Evolutionary conservation across 35 echinoderm and acorn worm genomes (phyloP), one percentile per base, ranked within the genome.

Genomic region (Nesometra sesokonis): DNA sequence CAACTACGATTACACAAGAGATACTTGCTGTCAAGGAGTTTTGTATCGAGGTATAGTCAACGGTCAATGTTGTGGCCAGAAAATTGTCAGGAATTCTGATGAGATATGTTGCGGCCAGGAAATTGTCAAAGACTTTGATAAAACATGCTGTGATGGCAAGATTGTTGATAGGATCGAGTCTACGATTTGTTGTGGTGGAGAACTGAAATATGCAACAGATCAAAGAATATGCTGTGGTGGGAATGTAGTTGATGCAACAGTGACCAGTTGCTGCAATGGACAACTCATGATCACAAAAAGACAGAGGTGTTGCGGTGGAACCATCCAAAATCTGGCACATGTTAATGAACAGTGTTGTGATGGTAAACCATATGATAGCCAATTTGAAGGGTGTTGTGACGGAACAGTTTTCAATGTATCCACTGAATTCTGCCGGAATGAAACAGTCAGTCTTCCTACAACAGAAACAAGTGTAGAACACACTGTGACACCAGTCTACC

Each of bases 1-100:
- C 13, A 89, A 46, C 30, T 89, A 89, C 29, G 36, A 77, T 0
- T 47, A 30, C 36, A 82, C 87, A 5, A 78, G 35, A 35, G 81
- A 89, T 29, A 88, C 87, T 0, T 89, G 87, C 27, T 95, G 93
- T 46, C 83, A 85, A 32, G 93, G 93, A 29, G 57, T 88, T 23
- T 36, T 78, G 29, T 90, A 95, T 39, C 81, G 35, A 21, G 57
- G 31, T 15, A 43, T 89, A 33, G 46, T 32, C 7, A 47, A 47
- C 11, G 93, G 93, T 8, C 79, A 90, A 33, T 93, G 92, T 37
- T 93, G 92, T 32, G 88, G 92, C 1, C 80, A 87, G n/a, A 43
- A 37, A 32, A 79, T 90, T 21, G 84, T 93, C 21, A 19, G 87
- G 17, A 46, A 90, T 82, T 46, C 79, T 30, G 47, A 80, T 19